Base-by-base conservation (phyloP, 2,888 invertebrate genomes). In the Mesoligia furuncula region DNA sequence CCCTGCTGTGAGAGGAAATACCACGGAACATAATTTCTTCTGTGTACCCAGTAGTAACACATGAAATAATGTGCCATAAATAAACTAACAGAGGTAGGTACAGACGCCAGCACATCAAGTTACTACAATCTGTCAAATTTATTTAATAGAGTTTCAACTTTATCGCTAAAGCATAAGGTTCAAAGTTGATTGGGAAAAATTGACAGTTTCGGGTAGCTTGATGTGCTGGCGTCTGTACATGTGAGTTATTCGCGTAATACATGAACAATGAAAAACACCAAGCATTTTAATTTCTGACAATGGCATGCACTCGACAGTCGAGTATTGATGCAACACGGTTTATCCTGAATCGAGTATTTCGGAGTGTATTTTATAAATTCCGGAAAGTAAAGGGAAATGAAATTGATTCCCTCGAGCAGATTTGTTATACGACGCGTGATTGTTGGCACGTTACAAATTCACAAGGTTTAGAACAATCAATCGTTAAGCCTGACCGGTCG, bases 401-500 rank as follows among this genome's bases (percentile, higher is more conserved):
- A 31, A 51, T 11, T 51, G n/a, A 54, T 54, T 54, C 15, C 17
- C 36, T 45, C 31, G 24, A 36, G n/a, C 27, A 78, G 27, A 27
- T 71, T 45, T 48, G n/a, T 62, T 39, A 62, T 51, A 45, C 9
- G 51, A 36, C 65, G 51, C 57, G 20, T 59, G 76, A 59, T 45
- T 59, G 65, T 57, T 57, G 39, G 17, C 54, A 51, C 42, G 69
- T 76, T 45, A 76, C 70, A 48, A 57, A 57, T 48, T 24, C 48
- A 15, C 59, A 51, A 82, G 54, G 79, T n/a, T 31, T 45, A 54
- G 68, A 79, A 68, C 54, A 59, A n/a, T n/a, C 72, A 57, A 80
- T 84, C 76, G 59, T 75, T 79, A 75, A 81, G 65, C 42, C 27
- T 42, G 73, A 17, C 68, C 59, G 51, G 31, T 42, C 48, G 31